Base-by-base conservation (phyloP, 1,140 invertebrate species). In the Dendrolimus punctatus region DNA sequence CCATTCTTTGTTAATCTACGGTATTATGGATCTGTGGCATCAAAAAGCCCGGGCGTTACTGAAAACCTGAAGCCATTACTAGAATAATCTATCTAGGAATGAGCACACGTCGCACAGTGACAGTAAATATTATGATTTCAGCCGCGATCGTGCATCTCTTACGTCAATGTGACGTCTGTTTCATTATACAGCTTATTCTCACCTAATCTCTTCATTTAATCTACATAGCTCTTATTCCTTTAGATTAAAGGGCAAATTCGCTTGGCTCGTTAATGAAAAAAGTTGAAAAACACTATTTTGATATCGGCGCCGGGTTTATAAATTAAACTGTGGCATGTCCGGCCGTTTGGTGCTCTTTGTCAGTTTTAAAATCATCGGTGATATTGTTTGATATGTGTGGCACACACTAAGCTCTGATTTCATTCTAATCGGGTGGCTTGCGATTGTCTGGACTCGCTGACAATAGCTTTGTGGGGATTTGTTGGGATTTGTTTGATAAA, bases 101-200 rank as follows among this genome's bases (percentile, higher is more conserved):
- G 69, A 68, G 75, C 64, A 70, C 73, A 67, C 66, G 73, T 76
- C 69, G 60, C 53, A 64, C 53, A 65, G 61, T 81, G 73, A 82
- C 77, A 74, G 76, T 76, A 78, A 80, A 81, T 80, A 82, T 81
- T 81, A 76, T 79, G 72, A 84, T 81, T 81, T 78, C 73, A 78
- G 60, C 76, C 68, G 59, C 76, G 76, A 81, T 80, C 70, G 76
- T 81, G 76, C 73, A 76, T 73, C 75, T 68, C 72, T 77, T 80
- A 77, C 81, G 81, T 85, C 78, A 85, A 79, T 85, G 69, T 83
- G 81, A 85, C 81, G 81, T 80, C 68, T 71, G 78, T 83, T 81
- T 85, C 75, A 83, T 83, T 80, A 85, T 73, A 73, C 64, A 63
- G 67, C 60, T 66, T 68, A 69, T 71, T 73, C 63, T 64, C 69